These are phyloP conservation scores for Hedya salicella DNA, from an alignment of 2,888 invertebrate species.

Conservation along the genomic window DNA sequence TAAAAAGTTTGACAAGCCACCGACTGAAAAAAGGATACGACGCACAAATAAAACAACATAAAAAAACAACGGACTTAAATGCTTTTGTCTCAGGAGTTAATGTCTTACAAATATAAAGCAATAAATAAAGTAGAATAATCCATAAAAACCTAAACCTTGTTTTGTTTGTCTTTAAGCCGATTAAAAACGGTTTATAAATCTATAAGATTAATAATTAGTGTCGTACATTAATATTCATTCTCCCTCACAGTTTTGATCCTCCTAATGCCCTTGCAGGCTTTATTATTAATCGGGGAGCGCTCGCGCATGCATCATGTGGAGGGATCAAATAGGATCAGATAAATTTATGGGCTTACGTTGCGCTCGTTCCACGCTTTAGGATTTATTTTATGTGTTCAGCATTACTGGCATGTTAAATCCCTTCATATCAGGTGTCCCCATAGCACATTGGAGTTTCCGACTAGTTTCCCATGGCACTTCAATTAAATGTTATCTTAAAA, in stretches of 20 bases:
- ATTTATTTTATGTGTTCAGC: conserved; percentile 39
- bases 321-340: conserved; percentile 54
- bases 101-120: neutral
- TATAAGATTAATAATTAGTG: conserved; percentile 36
- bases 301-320: conserved; percentile 49
- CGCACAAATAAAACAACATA: neutral
- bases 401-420: conserved; percentile 38
- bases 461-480: conserved; percentile 46
- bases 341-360: conserved; percentile 50
- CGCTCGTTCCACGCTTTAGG: conserved; percentile 29
- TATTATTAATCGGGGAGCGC: conserved; percentile 49
- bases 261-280: conserved; percentile 46
- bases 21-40: neutral
- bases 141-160: neutral
- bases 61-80: neutral
- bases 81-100: neutral
- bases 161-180: conserved; percentile 14
- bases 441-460: conserved; percentile 42
- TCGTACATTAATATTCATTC: conserved; percentile 34
- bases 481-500: conserved; percentile 47
- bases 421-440: conserved; percentile 47
- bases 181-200: conserved; percentile 28
- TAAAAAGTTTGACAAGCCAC: conserved; percentile 7
- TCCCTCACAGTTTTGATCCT: conserved; percentile 31
- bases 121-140: conserved; percentile 12